These are phyloP conservation scores for Amazona ochrocephala DNA, from an alignment of 2,797 vertebrate species.

Conservation along the genomic window DNA sequence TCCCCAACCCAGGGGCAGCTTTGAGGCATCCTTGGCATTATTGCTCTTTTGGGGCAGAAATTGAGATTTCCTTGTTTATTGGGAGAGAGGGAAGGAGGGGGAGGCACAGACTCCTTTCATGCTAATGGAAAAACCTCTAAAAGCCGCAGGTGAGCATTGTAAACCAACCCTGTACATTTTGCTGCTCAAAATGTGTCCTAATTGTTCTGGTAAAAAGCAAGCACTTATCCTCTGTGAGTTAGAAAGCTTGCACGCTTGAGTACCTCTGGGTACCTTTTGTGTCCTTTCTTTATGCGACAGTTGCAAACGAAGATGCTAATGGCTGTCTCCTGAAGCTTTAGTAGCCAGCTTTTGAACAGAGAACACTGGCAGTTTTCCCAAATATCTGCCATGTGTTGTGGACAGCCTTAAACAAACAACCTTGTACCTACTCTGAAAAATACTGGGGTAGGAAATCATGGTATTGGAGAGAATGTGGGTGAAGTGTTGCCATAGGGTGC, in stretches of 20 bases:
- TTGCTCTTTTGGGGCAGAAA: background rate
- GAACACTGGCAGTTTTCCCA: background rate
- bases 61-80: background rate
- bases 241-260: background rate
- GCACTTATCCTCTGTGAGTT: background rate
- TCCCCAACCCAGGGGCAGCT: background rate
- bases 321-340: background rate
- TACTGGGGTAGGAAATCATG: background rate
- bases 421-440: background rate
- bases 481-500: too few species aligned
- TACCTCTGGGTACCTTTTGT: background rate
- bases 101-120: background rate
- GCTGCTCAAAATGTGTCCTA: background rate
- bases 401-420: background rate
- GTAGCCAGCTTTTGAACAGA: background rate
- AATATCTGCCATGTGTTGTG: background rate
- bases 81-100: background rate
- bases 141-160: background rate
- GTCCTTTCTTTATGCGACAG: background rate
- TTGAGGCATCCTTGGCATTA: background rate
- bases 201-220: background rate
- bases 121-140: background rate
- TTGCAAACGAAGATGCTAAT: background rate
- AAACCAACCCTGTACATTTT: background rate
- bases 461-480: rapidly evolving